Evolutionary conservation across 2,113 vertebrate genomes (phyloP), one percentile per base, ranked within the genome.

Genomic region (Condylura cristata): DNA sequence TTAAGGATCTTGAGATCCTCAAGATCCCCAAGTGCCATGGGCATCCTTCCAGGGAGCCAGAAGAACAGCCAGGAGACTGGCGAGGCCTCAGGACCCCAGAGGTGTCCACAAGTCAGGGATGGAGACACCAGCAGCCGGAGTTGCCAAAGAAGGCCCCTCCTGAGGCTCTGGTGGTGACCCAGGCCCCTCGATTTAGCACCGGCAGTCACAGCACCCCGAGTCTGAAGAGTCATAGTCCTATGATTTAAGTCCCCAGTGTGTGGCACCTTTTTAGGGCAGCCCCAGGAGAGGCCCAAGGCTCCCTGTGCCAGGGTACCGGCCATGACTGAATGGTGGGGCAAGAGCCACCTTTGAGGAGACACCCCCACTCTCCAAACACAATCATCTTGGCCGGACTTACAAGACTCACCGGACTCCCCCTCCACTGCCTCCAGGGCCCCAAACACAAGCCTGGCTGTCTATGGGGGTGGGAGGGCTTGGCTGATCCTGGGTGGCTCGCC

Each of bases 101-200:
- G 53, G 30, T 0, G 18, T 30, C 56, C 65, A 51, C 12, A 34
- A 56, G 26, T 78, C 41, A 8, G 30, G 53, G 72, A n/a, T 0
- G 0, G 28, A 28, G 70, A 34, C 44, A 22, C 24, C 39, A 17
- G 83, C 24, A 56, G 18, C 53, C 41, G 10, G 20, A 3, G 8
- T 30, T 17, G 11, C 16, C 81, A n/a, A 6, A n/a, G 39, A 37
- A 18, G 6, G 6, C 30, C 10, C 20, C 30, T 51, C 4, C 37
- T 2, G 10, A 13, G 48, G 18, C 22, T 68, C 20, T 0, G 2
- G 28, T 58, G 60, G 39, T 4, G 11, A 7, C 0, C 4, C 3
- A 0, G 53, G 41, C 28, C 79, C 4, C 24, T 9, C 28, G 20
- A 18, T 14, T 41, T 41, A 10, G 32, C 22, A 20, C 39, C 68